These are phyloP conservation scores for Fragum fragum DNA, from an alignment of 2,888 invertebrate species.

Conservation along the genomic window DNA sequence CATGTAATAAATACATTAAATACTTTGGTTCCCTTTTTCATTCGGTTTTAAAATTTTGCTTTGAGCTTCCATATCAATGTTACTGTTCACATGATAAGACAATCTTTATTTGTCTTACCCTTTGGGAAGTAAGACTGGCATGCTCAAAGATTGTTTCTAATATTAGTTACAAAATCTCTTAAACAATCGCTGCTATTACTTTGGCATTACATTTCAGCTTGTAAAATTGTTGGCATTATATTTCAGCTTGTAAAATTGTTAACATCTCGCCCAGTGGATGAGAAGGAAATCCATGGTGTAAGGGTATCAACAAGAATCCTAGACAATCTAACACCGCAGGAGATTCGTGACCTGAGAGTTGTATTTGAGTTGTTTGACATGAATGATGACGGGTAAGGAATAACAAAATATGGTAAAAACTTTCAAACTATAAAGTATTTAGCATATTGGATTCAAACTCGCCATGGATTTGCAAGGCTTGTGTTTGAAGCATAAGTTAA, in stretches of 20 bases:
- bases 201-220: slow-evolving; percentile 73
- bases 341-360: slow-evolving; percentile 84
- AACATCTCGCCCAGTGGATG: slow-evolving; percentile 83
- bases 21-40: too few species aligned
- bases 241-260: slow-evolving; percentile 83
- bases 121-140: background rate
- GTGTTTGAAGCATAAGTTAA: too few species aligned
- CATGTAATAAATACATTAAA: too few species aligned
- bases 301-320: slow-evolving; percentile 84
- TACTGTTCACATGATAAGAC: too few species aligned
- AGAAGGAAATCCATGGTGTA: slow-evolving; percentile 85
- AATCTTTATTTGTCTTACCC: too few species aligned
- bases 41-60: too few species aligned
- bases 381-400: slow-evolving; percentile 83
- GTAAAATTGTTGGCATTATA: slow-evolving; percentile 71
- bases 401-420: too few species aligned
- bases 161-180: background rate
- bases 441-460: too few species aligned
- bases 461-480: too few species aligned
- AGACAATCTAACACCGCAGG: slow-evolving; percentile 85
- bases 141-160: too few species aligned
- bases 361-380: slow-evolving; percentile 86
- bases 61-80: too few species aligned
- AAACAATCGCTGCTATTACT: background rate
- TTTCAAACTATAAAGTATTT: too few species aligned